Evolutionary conservation across 2,797 vertebrate genomes (phyloP).

Genomic region (Microcaecilia unicolor): DNA sequence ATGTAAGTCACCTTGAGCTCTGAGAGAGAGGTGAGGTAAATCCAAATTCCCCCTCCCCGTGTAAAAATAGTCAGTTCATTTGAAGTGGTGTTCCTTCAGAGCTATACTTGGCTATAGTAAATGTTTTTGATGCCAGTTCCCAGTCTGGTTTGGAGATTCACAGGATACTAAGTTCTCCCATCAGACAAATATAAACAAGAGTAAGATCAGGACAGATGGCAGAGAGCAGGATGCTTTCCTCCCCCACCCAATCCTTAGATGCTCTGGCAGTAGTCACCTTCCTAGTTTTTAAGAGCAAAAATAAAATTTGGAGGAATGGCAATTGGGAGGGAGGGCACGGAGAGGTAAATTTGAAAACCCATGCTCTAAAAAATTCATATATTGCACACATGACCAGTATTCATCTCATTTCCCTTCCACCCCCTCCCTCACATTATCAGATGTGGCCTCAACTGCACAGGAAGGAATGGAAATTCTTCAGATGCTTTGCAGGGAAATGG

Average conservation of each 20-base stretch:
- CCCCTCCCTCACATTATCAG: constrained; percentile 31
- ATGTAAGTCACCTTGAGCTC: too few relatives aligned
- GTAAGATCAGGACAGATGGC: not conserved
- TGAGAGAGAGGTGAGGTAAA: too few relatives aligned
- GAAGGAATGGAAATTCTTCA: constrained; percentile 50
- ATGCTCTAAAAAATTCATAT: not conserved
- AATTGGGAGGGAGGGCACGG: too few relatives aligned
- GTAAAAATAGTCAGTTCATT: too few relatives aligned
- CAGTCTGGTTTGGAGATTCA: not conserved
- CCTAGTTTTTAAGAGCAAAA: too few relatives aligned
- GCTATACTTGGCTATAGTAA: too few relatives aligned
- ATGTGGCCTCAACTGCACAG: constrained; percentile 32
- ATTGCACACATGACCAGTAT: not conserved
- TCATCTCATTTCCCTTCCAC: constrained; percentile 30
- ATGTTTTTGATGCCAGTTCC: not conserved
- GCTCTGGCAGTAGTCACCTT: too few relatives aligned
- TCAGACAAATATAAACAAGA: too few relatives aligned
- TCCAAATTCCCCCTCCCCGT: too few relatives aligned
- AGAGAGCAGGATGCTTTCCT: not conserved
- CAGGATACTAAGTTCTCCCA: not conserved
- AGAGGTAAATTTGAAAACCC: too few relatives aligned
- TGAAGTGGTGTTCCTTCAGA: too few relatives aligned
- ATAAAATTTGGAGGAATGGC: too few relatives aligned
- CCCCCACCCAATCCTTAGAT: not conserved
- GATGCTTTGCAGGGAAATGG: constrained; percentile 36